Percentiles rank a stretch among this genome's conserved stretches.
phyloP scores from a whole-genome alignment of 2,888 invertebrate genomes.

The Thera britannica region DNA sequence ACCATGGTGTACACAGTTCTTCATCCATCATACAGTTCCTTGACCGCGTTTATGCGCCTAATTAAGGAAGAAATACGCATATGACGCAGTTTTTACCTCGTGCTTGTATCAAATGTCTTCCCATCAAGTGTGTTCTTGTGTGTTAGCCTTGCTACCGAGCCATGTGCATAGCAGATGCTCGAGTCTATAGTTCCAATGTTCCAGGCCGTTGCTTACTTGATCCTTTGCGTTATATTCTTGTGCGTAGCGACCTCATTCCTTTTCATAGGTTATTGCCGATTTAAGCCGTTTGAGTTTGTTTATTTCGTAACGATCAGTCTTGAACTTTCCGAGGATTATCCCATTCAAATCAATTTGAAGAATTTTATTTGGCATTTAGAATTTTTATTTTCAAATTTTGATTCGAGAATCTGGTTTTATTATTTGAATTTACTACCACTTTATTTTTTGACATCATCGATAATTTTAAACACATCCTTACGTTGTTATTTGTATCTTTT shows the following conservation, averaged over 20 bases:
- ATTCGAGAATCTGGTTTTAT: too few species aligned
- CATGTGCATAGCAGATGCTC: conserved; percentile 81
- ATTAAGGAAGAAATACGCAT: conserved; percentile 61
- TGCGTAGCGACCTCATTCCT: conserved; percentile 33
- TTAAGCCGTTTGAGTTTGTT: not conserved
- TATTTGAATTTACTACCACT: conserved; percentile 24
- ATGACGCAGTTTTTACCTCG: conserved; percentile 61
- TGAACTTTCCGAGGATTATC: not conserved
- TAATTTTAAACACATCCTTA: conserved; percentile 45
- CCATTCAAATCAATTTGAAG: not conserved
- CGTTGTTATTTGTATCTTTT: too few species aligned
- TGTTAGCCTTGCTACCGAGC: conserved; percentile 57
- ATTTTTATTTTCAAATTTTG: too few species aligned
- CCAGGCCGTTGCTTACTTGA: conserved; percentile 50
- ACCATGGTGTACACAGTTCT: conserved; percentile 42
- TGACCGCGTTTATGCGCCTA: conserved; percentile 62
- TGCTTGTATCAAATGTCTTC: conserved; percentile 68
- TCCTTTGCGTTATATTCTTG: conserved; percentile 31
- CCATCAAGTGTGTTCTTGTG: conserved; percentile 66
- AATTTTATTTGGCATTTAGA: too few species aligned
- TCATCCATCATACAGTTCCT: conserved; percentile 56
- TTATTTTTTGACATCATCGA: conserved; percentile 59
- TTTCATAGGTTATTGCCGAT: not conserved
- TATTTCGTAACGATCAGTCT: not conserved
- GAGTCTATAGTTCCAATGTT: conserved; percentile 48